These are phyloP conservation scores for Lagocephalus sceleratus DNA, from an alignment of 2,797 vertebrate genomes.

Conservation along the genomic window DNA sequence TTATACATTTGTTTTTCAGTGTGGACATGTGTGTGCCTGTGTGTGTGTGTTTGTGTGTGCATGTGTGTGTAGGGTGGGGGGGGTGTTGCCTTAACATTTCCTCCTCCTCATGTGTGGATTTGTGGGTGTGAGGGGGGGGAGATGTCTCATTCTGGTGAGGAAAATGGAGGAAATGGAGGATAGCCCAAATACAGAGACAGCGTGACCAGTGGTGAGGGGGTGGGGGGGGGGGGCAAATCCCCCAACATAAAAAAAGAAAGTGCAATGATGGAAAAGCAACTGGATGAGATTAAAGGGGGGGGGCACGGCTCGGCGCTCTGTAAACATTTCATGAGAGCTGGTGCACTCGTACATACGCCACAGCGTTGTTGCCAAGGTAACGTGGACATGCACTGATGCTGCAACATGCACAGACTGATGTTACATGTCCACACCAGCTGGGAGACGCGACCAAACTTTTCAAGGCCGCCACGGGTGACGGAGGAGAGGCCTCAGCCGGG, in stretches of 20 bases:
- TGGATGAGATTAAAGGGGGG: conserved; percentile 27
- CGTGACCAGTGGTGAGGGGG: too few species aligned
- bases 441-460: too few species aligned
- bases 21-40: too few species aligned
- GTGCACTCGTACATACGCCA: background rate
- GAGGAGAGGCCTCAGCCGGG: too few species aligned
- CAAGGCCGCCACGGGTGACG: too few species aligned
- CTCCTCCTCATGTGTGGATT: conserved; percentile 45
- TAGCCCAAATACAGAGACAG: background rate
- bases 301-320: background rate
- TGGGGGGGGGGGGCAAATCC: too few species aligned
- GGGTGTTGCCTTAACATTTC: too few species aligned
- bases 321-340: background rate
- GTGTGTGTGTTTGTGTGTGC: too few species aligned
- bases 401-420: background rate
- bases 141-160: background rate
- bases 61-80: too few species aligned
- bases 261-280: conserved; percentile 16
- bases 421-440: background rate
- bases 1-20: background rate
- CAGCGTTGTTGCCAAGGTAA: background rate
- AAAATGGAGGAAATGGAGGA: conserved; percentile 12
- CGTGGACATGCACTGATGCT: too few species aligned
- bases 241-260: conserved; percentile 3
- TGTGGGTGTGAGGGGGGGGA: background rate